Conservation (phyloP, 2,888 invertebrate genomes). For the Bhutanitis thaidina region DNA sequence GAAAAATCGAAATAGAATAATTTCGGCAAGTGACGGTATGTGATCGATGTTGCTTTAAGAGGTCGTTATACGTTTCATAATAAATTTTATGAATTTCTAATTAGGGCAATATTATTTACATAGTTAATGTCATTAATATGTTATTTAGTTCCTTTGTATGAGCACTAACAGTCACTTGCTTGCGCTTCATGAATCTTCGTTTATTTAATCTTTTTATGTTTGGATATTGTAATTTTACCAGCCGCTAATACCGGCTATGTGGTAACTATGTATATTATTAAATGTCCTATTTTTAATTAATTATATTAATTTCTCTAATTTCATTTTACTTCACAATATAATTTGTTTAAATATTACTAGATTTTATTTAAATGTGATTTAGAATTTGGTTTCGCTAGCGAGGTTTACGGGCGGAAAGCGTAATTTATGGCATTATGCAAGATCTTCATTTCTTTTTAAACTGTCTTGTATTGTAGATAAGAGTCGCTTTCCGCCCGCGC, state of each 20-base stretch:
- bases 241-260: not conserved
- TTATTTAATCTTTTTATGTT: too few relatives aligned
- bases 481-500: slow-evolving; percentile 36
- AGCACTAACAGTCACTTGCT: too few relatives aligned
- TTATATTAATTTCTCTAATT: slow-evolving; percentile 46
- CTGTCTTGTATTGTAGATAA: slow-evolving; percentile 7
- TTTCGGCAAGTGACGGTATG: slow-evolving; percentile 16
- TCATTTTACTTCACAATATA: slow-evolving; percentile 53
- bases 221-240: not conserved
- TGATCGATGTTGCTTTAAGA: slow-evolving; percentile 11
- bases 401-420: slow-evolving; percentile 46
- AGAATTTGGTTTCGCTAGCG: slow-evolving; percentile 71
- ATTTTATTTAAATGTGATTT: slow-evolving; percentile 68
- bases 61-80: not conserved
- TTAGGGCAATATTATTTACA: not conserved
- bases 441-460: slow-evolving; percentile 11
- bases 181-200: too few relatives aligned
- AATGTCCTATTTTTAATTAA: slow-evolving; percentile 43
- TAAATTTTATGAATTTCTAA: not conserved
- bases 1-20: too few relatives aligned
- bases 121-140: too few relatives aligned
- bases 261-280: slow-evolving; percentile 25
- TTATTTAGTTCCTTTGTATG: too few relatives aligned
- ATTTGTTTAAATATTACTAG: slow-evolving; percentile 49
- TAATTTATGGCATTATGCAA: not conserved